Base-by-base conservation (phyloP, 2,797 vertebrate species). In the Melanotaenia parkinsoni region DNA sequence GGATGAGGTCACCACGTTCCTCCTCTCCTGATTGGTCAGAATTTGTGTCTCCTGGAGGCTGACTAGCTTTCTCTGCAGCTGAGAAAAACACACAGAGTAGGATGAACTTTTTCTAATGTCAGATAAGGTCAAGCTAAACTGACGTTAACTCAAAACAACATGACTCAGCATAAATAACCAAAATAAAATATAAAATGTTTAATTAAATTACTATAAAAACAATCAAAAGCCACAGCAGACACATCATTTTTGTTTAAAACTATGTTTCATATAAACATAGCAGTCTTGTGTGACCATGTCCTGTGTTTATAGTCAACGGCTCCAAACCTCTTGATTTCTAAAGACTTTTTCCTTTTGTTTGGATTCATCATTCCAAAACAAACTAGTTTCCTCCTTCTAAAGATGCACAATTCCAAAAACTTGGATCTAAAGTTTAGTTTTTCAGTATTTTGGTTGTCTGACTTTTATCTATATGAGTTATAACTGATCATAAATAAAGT, bases 1-100 rank as follows among this genome's bases (percentile, higher is more conserved):
- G 96, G 82, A 99, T 98, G 43, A 99, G 96, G 89, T 99, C 97
- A 20, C 97, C 96, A 54, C 97, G 96, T 2, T 95, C 91, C 76
- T 97, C 97, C 74, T 88, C 86, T 3, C 4, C 74, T 20, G 83
- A 88, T 50, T 89, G 88, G 72, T 16, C 20, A 2, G 76, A 33
- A 9, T 43, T 40, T 0, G 72, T 43, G 1, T 70, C 70, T 60
- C 70, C 79, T 18, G 74, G 53, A 0, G 32, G 66, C 20, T 65
- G 89, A 54, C 24, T 84, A 65, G 64, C 63, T 79, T 91, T 91
- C 80, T 91, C 92, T 26, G 85, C 85, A 70, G 91, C 94, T 94
- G 79, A 35, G 28, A 32, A 51, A 26, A 13, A 70, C 37, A 79
- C 0, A 40, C 38, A 40, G 38, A 16, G 40, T 13, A 18, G 40